phyloP scores from a whole-genome alignment of 2,888 invertebrate genomes.

The Rotaria macrura region DNA sequence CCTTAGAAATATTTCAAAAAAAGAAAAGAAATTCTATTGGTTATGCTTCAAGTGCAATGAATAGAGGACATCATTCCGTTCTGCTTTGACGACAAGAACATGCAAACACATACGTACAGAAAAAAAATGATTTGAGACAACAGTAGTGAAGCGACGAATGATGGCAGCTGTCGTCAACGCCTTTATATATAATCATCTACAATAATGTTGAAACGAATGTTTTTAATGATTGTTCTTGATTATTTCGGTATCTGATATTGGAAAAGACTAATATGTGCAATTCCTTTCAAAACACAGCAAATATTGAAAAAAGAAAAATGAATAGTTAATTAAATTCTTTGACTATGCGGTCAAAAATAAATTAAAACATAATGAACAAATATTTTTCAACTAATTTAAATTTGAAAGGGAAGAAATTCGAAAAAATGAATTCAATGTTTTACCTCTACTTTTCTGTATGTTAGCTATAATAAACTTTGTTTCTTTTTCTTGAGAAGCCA shows the following conservation, averaged over 20 bases:
- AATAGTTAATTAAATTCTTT: not conserved
- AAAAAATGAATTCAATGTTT: no score
- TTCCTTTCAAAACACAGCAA: not conserved
- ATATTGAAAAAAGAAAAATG: not conserved
- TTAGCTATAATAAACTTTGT: no score
- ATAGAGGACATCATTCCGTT: not conserved
- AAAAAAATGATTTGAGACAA: not conserved
- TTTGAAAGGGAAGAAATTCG: no score
- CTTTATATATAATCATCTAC: no score
- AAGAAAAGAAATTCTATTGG: not conserved
- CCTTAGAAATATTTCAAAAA: no score
- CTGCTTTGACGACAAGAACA: not conserved
- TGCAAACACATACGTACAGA: not conserved
- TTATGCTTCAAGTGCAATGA: not conserved
- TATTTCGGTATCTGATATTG: not conserved
- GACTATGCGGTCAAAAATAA: not conserved
- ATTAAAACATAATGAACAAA: not conserved
- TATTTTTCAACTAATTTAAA: no score
- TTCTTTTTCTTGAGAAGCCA: no score
- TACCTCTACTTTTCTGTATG: no score
- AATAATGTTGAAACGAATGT: no score
- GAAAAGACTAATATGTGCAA: not conserved
- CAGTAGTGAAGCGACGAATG: not conserved
- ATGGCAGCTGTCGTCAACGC: not conserved
- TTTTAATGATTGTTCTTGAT: no score